Conservation (phyloP, 2,113 vertebrate genomes). For the Nothobranchius furzeri region DNA sequence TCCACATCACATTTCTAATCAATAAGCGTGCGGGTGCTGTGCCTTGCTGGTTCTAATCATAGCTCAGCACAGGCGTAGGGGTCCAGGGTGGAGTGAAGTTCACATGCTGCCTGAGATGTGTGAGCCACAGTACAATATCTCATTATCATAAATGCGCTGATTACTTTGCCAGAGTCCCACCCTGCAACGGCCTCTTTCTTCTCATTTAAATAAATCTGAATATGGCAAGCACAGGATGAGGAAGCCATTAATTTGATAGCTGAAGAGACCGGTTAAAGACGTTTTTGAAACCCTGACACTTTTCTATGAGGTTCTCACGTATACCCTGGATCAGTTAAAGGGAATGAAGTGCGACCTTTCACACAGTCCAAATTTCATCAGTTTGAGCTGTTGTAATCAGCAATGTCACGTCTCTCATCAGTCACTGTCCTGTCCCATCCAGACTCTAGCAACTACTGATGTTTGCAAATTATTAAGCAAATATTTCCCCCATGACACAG, state of each 20-base stretch:
- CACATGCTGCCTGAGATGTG: too few species aligned
- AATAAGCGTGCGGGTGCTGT: constrained; percentile 45
- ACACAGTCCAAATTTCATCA: too few species aligned
- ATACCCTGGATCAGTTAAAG: constrained; percentile 39
- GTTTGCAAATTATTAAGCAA: constrained; percentile 52
- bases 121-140: constrained; percentile 47
- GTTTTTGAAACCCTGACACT: constrained; percentile 5
- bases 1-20: constrained; percentile 43
- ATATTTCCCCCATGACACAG: constrained; percentile 44
- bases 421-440: not conserved
- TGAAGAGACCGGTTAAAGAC: constrained; percentile 57
- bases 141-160: constrained; percentile 66
- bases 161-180: constrained; percentile 54
- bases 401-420: constrained; percentile 48
- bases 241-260: constrained; percentile 52
- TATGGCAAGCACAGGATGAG: constrained; percentile 29
- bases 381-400: constrained; percentile 41
- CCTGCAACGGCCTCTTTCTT: constrained; percentile 49
- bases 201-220: constrained; percentile 74
- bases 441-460: constrained; percentile 16
- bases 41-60: constrained; percentile 43
- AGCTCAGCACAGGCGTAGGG: constrained; percentile 22
- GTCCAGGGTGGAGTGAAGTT: constrained; percentile 3
- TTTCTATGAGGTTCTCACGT: constrained; percentile 14
- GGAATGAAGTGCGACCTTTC: constrained; percentile 1